These are phyloP conservation scores for Dryadula phaetusa DNA, from an alignment of 2,888 invertebrate genomes.

Conservation along the genomic window DNA sequence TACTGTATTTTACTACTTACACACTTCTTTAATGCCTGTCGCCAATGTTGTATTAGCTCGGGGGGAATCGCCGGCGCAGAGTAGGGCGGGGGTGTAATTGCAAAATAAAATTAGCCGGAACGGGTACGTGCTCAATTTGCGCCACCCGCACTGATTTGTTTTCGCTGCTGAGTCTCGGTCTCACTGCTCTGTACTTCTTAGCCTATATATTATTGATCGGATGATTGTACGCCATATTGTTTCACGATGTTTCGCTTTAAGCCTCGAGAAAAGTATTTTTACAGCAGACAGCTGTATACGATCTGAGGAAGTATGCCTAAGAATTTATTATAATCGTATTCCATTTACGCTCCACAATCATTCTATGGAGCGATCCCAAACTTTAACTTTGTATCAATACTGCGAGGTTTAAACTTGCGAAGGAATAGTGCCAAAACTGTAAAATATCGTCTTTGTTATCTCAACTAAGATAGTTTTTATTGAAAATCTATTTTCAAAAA, in stretches of 20 bases:
- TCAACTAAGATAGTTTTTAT: constrained; percentile 11
- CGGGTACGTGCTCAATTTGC: constrained; percentile 85
- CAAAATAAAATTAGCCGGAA: constrained; percentile 85
- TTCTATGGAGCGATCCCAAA: not conserved
- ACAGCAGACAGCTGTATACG: constrained; percentile 3
- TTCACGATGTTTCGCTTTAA: constrained; percentile 39
- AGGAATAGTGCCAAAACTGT: constrained; percentile 9
- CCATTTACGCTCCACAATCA: not conserved
- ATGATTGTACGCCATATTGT: constrained; percentile 66
- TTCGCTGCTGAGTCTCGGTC: constrained; percentile 62
- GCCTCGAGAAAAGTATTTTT: constrained; percentile 13
- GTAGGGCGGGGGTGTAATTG: constrained; percentile 77
- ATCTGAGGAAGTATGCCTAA: not conserved
- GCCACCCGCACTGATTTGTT: constrained; percentile 84
- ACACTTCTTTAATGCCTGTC: constrained; percentile 57
- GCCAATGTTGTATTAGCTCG: constrained; percentile 78
- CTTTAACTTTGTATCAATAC: not conserved
- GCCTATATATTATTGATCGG: constrained; percentile 82
- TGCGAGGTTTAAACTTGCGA: not conserved
- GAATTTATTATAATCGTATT: not conserved
- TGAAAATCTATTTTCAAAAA: constrained; percentile 36
- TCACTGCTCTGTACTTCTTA: constrained; percentile 64
- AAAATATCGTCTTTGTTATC: constrained; percentile 3
- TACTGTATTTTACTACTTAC: constrained; percentile 18
- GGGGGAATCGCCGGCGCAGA: constrained; percentile 48